These are phyloP conservation scores for Nannoperca australis DNA, from an alignment of 2,797 vertebrate genomes.

Conservation along the genomic window DNA sequence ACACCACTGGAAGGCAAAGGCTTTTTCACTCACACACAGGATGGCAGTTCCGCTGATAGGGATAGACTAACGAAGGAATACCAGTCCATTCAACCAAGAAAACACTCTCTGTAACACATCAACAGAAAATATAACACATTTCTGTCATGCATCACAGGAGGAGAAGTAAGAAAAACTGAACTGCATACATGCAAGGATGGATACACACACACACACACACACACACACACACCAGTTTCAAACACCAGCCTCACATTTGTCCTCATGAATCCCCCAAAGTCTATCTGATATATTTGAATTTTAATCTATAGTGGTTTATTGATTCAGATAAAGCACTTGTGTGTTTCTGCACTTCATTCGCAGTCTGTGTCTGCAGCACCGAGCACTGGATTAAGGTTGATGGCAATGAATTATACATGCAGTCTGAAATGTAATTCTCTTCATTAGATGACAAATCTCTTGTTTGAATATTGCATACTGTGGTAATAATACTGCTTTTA, in stretches of 20 bases:
- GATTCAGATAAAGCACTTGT: slow-evolving; percentile 73
- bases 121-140: slow-evolving; percentile 62
- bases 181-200: slow-evolving; percentile 12
- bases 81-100: slow-evolving; percentile 64
- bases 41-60: slow-evolving; percentile 71
- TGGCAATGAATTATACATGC: slow-evolving; percentile 82
- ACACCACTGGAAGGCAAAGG: slow-evolving; percentile 75
- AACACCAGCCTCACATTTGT: slow-evolving; percentile 15
- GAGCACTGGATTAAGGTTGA: slow-evolving; percentile 78
- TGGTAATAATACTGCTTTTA: slow-evolving; percentile 82
- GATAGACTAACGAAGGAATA: slow-evolving; percentile 76
- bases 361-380: slow-evolving; percentile 68
- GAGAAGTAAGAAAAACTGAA: slow-evolving; percentile 32
- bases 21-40: slow-evolving; percentile 62
- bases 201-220: slow-evolving; percentile 9
- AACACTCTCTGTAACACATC: slow-evolving; percentile 62
- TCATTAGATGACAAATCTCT: slow-evolving; percentile 84
- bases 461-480: slow-evolving; percentile 84
- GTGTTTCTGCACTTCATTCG: slow-evolving; percentile 70
- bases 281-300: slow-evolving; percentile 51
- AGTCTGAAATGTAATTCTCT: slow-evolving; percentile 83
- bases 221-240: background rate
- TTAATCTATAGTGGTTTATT: slow-evolving; percentile 64
- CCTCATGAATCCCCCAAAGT: slow-evolving; percentile 28
- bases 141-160: slow-evolving; percentile 56